These are phyloP conservation scores for Antennarius maculatus DNA, from an alignment of 2,797 vertebrate species.

Conservation along the genomic window DNA sequence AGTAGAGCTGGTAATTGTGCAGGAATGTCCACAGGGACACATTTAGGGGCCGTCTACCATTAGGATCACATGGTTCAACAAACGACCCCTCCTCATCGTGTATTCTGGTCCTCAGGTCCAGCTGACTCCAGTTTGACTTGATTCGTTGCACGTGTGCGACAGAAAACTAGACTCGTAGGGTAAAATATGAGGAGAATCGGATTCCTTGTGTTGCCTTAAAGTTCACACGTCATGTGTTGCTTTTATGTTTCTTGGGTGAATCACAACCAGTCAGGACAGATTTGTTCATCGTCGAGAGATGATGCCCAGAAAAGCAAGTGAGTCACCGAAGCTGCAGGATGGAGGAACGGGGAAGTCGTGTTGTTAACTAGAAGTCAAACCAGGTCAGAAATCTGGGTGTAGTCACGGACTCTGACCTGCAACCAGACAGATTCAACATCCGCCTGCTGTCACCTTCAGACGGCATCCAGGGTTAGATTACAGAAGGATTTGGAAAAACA, in stretches of 20 bases:
- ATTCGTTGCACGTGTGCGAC: constrained; percentile 29
- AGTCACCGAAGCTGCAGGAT: neutral
- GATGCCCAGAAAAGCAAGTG: neutral
- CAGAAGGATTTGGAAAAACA: too few species aligned
- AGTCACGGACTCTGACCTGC: too few species aligned
- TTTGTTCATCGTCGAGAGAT: neutral
- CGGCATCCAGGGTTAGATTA: too few species aligned
- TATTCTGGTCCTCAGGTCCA: neutral
- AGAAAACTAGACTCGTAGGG: neutral
- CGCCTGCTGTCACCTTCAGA: too few species aligned
- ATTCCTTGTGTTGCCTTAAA: too few species aligned
- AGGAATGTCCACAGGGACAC: constrained; percentile 6
- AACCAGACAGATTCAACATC: too few species aligned
- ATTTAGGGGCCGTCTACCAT: neutral
- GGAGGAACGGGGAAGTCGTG: too few species aligned
- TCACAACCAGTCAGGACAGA: neutral
- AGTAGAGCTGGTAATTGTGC: neutral
- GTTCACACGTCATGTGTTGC: too few species aligned
- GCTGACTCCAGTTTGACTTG: constrained; percentile 39
- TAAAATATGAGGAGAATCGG: too few species aligned
- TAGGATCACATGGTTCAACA: constrained; percentile 23
- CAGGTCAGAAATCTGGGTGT: too few species aligned
- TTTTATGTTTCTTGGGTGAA: too few species aligned
- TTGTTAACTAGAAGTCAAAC: too few species aligned
- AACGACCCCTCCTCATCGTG: constrained; percentile 6